Evolutionary conservation across 2,888 invertebrate species (phyloP).

Genomic region (Aporophyla lueneburgensis): DNA sequence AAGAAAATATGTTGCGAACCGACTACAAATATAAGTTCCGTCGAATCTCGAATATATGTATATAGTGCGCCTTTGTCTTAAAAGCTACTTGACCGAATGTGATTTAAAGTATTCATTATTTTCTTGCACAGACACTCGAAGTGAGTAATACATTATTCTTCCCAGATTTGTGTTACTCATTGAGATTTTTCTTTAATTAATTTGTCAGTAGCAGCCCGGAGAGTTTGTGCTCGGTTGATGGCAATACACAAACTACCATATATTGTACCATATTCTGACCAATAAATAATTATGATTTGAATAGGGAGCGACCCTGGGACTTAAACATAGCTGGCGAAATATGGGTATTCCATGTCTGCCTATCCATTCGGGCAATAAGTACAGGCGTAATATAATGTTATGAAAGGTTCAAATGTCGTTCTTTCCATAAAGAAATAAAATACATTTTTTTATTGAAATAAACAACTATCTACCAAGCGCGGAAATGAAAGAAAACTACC

Average conservation of each 20-base stretch:
- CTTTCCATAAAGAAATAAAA: not conserved
- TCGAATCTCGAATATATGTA: not conserved
- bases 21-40: not conserved
- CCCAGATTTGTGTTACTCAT: not conserved
- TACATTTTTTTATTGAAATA: not conserved
- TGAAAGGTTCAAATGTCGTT: too few species aligned
- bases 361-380: too few species aligned
- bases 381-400: not conserved
- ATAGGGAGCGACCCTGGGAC: too few species aligned
- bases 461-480: not conserved
- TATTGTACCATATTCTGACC: too few species aligned
- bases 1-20: not conserved
- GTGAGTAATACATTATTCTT: not conserved
- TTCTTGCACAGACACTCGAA: not conserved
- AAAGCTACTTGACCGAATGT: not conserved
- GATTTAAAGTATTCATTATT: not conserved
- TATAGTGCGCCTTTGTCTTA: not conserved
- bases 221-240: too few species aligned
- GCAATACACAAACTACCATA: too few species aligned
- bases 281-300: too few species aligned
- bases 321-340: too few species aligned
- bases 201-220: too few species aligned
- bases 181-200: too few species aligned
- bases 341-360: too few species aligned
- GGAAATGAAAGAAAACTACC: conserved; percentile 18